Base-by-base conservation (phyloP, 2,797 vertebrate species). In the Acrossocheilus wenchowensis region DNA sequence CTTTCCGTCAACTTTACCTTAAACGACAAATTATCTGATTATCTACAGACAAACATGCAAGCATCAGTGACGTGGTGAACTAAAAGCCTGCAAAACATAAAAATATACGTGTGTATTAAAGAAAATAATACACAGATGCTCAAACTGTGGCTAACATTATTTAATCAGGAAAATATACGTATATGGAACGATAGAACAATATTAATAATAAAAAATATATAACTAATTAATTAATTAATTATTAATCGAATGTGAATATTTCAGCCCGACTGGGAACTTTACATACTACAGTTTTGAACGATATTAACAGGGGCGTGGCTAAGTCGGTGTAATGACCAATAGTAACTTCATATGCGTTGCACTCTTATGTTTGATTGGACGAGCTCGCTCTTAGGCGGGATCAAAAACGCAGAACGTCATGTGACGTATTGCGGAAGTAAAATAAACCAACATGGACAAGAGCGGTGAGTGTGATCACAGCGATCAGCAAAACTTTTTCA, bases 401-500 rank as follows among this genome's bases (percentile, higher is more conserved):
- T 52, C 6, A 15, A 15, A 15, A 8, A 21, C 64, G 8, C 21
- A 10, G 6, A 5, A 45, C 57, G 78, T 80, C 10, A 9, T 14
- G 4, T 79, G 50, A 60, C 83, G 75, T 11, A 5, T 5, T 0
- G 50, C 66, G 84, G 84, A 85, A 85, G 48, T 85, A n/a, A 85
- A 69, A n/a, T 50, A 45, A 23, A 74, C 19, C 50, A 71, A 85
- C 74, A 85, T 80, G 84, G 84, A 85, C 15, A 23, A n/a, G 2
- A 69, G 62, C 39, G 84, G 68, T 73, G 14, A 82, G 81, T 69
- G 19, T 36, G 26, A 36, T 19, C 8, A 34, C 41, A 50, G 5
- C 5, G 17, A 75, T 7, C 34, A 39, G 12, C 36, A 15, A 15
- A 4, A 19, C 26, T 48, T 30, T 34, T 68, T 68, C 60, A 68